Evolutionary conservation across 2,113 vertebrate genomes (phyloP), one percentile per base, ranked within the genome.

Genomic region (Xenus cinereus): DNA sequence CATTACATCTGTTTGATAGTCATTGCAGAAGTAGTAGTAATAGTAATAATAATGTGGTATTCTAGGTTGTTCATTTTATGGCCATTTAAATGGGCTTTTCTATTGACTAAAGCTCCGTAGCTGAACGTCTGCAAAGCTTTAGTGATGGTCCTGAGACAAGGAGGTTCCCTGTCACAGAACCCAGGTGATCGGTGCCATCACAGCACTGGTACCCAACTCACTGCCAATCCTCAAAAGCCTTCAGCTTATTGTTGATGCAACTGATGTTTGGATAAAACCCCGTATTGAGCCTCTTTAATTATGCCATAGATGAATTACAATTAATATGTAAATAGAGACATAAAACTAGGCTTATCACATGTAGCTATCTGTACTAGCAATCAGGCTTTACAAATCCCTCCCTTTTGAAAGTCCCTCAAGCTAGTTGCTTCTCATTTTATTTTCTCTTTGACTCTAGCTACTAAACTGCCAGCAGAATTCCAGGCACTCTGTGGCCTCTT

Each of bases 291-390:
- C 64, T 97, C 89, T 86, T 80, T 98, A 98, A 98, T 98, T 98
- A 97, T 94, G 73, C 89, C 59, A 84, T 79, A 75, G 94, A 95
- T 96, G 75, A 96, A 96, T 97, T 97, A 96, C 93, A 98, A 97
- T 97, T 98, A 98, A 95, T 98, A 97, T 98, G 96, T 96, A 98
- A 98, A 98, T 95, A 95, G 79, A 97, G 97, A 94, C 89, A 94
- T 94, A 97, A 97, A 97, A 89, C 79, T 72, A 69, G 75, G 54
- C 89, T 98, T 97, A 96, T 95, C 85, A 73, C 71, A 79, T 87
- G 83, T 86, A 96, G 75, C 48, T 73, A 96, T 97, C 96, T 89
- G 80, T 92, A 77, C 66, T 48, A 86, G 87, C 74, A 96, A 89
- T 91, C 94, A 87, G 67, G 72, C 73, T 94, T 98, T 80, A 56